phyloP scores from a whole-genome alignment of 2,113 vertebrate species.

The Erythrocercus mccallii region DNA sequence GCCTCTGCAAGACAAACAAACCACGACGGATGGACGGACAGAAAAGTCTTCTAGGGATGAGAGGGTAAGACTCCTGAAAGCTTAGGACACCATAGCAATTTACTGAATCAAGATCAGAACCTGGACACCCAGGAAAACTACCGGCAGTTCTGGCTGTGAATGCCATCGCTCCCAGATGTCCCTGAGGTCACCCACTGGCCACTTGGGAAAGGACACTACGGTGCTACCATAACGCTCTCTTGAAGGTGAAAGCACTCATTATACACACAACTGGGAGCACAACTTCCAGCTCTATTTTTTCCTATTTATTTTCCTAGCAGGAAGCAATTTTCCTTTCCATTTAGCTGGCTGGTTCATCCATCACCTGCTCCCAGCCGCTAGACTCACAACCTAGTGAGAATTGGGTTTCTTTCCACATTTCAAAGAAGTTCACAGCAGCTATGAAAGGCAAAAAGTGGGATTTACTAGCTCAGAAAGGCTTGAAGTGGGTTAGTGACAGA shows the following conservation, averaged over 20 bases:
- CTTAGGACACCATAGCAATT: neutral
- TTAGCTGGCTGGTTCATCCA: neutral
- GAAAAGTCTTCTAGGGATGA: neutral
- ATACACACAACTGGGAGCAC: neutral
- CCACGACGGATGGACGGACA: rapidly evolving
- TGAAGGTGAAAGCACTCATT: neutral
- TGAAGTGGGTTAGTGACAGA: neutral
- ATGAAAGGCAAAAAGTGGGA: neutral
- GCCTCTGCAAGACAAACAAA: neutral
- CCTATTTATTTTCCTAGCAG: neutral
- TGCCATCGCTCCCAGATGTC: neutral
- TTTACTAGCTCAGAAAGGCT: neutral
- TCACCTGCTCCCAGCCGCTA: neutral
- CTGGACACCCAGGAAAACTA: neutral
- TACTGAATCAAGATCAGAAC: neutral
- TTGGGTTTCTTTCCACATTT: neutral
- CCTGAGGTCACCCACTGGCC: neutral
- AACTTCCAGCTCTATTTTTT: neutral
- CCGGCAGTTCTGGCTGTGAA: neutral
- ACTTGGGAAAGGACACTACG: neutral
- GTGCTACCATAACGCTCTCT: rapidly evolving
- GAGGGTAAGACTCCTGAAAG: neutral
- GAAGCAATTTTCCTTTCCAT: neutral
- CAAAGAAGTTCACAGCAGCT: constrained; percentile 4
- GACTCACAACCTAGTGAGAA: neutral